Conservation (phyloP, 1,140 invertebrate species). For the Meloidogyne hapla region DNA sequence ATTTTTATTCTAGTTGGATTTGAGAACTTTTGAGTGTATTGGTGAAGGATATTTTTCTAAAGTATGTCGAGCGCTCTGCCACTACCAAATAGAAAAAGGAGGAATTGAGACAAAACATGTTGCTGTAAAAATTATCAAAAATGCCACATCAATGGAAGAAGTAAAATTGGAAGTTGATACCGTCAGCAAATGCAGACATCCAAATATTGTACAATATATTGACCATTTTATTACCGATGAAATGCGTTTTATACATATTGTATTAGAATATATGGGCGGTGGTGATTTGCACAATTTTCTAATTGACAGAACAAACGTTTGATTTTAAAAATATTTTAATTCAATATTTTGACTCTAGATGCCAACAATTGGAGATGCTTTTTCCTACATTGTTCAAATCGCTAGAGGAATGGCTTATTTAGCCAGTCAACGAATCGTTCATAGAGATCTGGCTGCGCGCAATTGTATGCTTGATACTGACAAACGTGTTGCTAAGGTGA, state of each 20-base stretch:
- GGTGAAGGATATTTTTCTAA: conserved; percentile 4
- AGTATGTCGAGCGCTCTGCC: conserved; percentile 1
- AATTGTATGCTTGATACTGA: conserved; percentile 72
- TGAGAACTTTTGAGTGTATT: not conserved
- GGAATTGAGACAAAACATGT: not conserved
- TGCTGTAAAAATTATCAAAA: conserved; percentile 17
- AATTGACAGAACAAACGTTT: conserved; percentile 32
- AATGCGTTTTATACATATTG: conserved; percentile 36
- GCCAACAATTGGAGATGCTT: conserved; percentile 20
- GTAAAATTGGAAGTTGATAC: conserved; percentile 19
- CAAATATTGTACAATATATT: conserved; percentile 33
- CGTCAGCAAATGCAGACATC: conserved; percentile 28
- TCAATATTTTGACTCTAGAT: conserved; percentile 15
- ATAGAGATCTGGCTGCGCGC: conserved; percentile 85
- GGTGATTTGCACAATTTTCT: conserved; percentile 41
- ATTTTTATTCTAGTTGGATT: not conserved
- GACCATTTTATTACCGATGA: conserved; percentile 22
- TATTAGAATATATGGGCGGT: conserved; percentile 45
- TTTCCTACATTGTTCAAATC: conserved; percentile 39
- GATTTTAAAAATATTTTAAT: not conserved
- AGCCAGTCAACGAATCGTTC: conserved; percentile 74
- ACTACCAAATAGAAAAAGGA: not conserved
- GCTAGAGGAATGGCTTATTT: conserved; percentile 76
- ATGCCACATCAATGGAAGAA: not conserved
- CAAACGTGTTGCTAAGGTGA: conserved; percentile 16